Conservation (phyloP, 1,140 invertebrate species). For the Zaprionus vittiger region DNA sequence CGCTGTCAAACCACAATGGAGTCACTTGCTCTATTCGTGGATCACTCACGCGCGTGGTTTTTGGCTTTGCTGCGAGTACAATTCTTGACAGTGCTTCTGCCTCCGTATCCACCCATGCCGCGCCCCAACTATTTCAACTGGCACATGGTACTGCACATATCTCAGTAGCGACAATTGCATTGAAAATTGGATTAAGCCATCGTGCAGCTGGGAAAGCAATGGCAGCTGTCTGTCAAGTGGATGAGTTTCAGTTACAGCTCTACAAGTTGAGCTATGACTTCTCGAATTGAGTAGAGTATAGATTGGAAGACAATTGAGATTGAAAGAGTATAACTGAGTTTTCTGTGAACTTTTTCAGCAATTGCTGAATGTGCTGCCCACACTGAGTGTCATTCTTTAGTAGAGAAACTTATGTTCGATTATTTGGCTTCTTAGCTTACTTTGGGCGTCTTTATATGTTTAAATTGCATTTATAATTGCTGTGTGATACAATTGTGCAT, state of each 20-base stretch:
- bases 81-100: slow-evolving; percentile 15
- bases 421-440: no score
- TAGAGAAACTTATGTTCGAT: no score
- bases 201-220: slow-evolving; percentile 56
- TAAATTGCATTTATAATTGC: no score
- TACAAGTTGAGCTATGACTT: slow-evolving; percentile 3
- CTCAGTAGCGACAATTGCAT: slow-evolving; percentile 73
- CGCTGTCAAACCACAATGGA: slow-evolving; percentile 66
- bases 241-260: slow-evolving; percentile 4
- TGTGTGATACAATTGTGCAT: no score
- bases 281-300: neutral
- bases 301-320: neutral
- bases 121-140: slow-evolving; percentile 7
- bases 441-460: no score
- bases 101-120: neutral
- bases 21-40: slow-evolving; percentile 43
- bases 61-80: slow-evolving; percentile 29
- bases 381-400: no score
- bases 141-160: slow-evolving; percentile 28
- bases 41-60: slow-evolving; percentile 39
- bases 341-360: neutral
- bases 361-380: no score
- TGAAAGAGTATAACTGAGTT: neutral
- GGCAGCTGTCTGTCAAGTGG: slow-evolving; percentile 44
- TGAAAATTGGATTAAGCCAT: slow-evolving; percentile 75